Percentiles rank a stretch among this genome's conserved stretches.
Conservation (phyloP, 1,140 invertebrate species). For the Sarcophaga peregrina region DNA sequence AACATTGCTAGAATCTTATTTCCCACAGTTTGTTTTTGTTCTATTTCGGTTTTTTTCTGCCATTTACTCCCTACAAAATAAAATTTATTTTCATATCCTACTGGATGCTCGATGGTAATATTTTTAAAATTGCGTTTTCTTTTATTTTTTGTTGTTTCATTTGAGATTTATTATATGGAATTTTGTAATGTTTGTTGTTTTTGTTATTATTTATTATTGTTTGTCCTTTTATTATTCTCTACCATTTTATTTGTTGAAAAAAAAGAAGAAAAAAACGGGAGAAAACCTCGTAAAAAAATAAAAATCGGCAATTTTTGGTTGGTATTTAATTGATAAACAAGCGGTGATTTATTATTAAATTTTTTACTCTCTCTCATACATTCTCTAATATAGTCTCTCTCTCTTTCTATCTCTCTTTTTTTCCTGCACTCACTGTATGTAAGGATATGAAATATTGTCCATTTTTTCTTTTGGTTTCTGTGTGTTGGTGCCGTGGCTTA, state of each 20-base stretch:
- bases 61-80: not conserved
- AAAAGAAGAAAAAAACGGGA: too few relatives aligned
- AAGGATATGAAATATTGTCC: not conserved
- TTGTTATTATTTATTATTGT: conserved; percentile 18
- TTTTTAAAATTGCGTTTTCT: not conserved
- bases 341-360: conserved; percentile 1
- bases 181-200: not conserved
- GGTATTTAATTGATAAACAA: conserved; percentile 19
- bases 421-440: not conserved
- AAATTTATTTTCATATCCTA: not conserved
- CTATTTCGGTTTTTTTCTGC: too few relatives aligned
- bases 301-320: not conserved
- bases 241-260: not conserved
- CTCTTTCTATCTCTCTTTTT: too few relatives aligned
- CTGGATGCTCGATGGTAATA: not conserved
- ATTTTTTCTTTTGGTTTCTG: not conserved
- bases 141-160: not conserved
- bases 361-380: not conserved
- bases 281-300: too few relatives aligned
- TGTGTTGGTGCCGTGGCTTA: not conserved
- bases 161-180: conserved; percentile 1
- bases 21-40: not conserved
- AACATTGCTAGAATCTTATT: not conserved
- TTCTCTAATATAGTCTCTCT: too few relatives aligned
- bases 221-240: not conserved